Percentiles rank a stretch among this genome's conserved stretches.
Conservation (phyloP, 2,113 vertebrate species). For the Colinus virginianus region DNA sequence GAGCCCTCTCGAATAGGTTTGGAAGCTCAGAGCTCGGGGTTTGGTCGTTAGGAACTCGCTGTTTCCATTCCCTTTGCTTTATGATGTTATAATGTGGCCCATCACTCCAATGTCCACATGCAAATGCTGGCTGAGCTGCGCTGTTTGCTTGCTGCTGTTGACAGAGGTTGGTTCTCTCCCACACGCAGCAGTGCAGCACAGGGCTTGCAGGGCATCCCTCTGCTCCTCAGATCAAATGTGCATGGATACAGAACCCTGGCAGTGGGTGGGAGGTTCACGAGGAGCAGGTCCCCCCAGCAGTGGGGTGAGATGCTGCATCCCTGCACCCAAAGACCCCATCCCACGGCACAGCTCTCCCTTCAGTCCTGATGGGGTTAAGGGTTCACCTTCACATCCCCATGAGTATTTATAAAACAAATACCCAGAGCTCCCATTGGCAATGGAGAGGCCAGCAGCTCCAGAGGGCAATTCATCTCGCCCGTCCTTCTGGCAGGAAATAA, state of each 20-base stretch:
- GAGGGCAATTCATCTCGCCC: neutral
- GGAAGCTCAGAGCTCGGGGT: conserved; percentile 49
- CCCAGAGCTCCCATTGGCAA: neutral
- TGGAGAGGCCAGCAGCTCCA: neutral
- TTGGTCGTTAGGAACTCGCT: conserved; percentile 14
- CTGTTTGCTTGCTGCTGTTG: neutral
- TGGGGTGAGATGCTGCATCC: neutral
- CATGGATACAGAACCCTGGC: neutral
- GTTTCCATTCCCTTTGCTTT: conserved; percentile 24
- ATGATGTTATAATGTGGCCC: neutral
- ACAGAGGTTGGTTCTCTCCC: neutral
- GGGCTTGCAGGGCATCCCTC: neutral
- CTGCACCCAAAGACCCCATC: neutral
- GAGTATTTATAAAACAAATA: rapidly evolving
- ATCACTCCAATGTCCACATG: neutral
- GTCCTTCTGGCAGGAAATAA: conserved; percentile 14
- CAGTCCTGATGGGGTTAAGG: neutral
- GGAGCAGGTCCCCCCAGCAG: no score
- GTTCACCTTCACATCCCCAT: neutral
- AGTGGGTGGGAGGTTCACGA: neutral
- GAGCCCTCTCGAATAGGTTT: conserved; percentile 47
- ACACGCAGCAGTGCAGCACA: neutral
- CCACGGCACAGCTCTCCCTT: neutral
- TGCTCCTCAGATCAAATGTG: rapidly evolving
- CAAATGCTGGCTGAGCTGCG: neutral